phyloP scores from a whole-genome alignment of 2,797 vertebrate genomes.

The Tapirus indicus region DNA sequence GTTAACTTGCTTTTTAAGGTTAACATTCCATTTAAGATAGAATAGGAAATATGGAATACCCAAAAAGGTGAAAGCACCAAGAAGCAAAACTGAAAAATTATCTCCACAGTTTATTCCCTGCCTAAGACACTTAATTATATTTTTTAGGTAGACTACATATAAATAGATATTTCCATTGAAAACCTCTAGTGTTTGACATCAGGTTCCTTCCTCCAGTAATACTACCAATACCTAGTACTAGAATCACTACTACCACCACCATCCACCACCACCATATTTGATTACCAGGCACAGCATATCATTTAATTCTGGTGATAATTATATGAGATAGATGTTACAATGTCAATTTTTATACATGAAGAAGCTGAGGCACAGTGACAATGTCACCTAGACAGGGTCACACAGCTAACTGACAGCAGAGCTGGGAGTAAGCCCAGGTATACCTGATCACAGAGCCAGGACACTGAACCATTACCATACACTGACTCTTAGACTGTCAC shows the following conservation, averaged over 20 bases:
- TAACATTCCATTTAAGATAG: conserved; percentile 5
- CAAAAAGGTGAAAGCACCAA: neutral
- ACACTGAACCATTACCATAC: neutral
- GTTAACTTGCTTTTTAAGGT: neutral
- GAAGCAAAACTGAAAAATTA: conserved; percentile 7
- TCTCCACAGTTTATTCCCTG: neutral
- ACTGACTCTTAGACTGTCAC: neutral
- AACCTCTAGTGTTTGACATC: neutral
- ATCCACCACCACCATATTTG: neutral
- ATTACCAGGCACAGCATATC: neutral
- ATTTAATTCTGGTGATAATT: neutral
- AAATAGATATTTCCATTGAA: neutral
- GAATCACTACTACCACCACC: too few species aligned
- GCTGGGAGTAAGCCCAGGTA: neutral
- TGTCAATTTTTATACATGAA: neutral
- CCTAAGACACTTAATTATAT: neutral
- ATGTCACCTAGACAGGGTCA: neutral
- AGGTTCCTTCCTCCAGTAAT: neutral
- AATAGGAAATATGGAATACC: neutral
- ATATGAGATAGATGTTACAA: neutral
- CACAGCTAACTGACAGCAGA: neutral
- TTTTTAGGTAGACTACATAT: neutral
- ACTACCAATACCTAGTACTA: neutral
- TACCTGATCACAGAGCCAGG: neutral
- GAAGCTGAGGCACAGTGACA: neutral